A percentile compares a stretch with the other conserved stretches of the same genome.
These are phyloP conservation scores for Physocephala rufipes DNA, from an alignment of 2,888 invertebrate genomes.

Conservation along the genomic window DNA sequence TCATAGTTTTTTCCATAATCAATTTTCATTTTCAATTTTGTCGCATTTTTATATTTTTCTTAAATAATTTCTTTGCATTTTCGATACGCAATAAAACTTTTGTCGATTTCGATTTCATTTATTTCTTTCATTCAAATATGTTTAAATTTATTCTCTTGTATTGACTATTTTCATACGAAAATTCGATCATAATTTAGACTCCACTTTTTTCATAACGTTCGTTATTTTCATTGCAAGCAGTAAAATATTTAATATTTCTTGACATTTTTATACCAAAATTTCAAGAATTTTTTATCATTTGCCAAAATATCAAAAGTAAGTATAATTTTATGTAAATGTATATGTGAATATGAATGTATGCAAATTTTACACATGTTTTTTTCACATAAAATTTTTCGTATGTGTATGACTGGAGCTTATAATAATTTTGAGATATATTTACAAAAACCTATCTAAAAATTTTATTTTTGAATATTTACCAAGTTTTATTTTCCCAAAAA, in stretches of 20 bases:
- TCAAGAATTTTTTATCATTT: constrained; percentile 33
- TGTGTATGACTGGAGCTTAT: background rate
- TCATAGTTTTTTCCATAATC: constrained; percentile 3
- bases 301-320: constrained; percentile 43
- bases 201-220: too few species aligned
- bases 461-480: constrained; percentile 34
- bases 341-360: constrained; percentile 45
- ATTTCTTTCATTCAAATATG: background rate
- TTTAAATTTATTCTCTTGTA: background rate
- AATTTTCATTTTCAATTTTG: constrained; percentile 32
- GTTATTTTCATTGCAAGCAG: constrained; percentile 23
- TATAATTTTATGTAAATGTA: constrained; percentile 30
- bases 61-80: constrained; percentile 47
- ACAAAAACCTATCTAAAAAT: constrained; percentile 64
- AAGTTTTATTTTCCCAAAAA: constrained; percentile 22
- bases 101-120: background rate
- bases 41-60: constrained; percentile 37
- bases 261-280: constrained; percentile 34
- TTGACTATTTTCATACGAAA: constrained; percentile 35
- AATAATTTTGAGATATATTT: constrained; percentile 59
- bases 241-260: constrained; percentile 34
- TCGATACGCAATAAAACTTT: constrained; percentile 8
- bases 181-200: constrained; percentile 42
- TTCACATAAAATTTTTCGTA: constrained; percentile 38
- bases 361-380: constrained; percentile 44